Evolutionary conservation across 2,888 invertebrate genomes (phyloP).

Genomic region (Plagodis dolabraria): DNA sequence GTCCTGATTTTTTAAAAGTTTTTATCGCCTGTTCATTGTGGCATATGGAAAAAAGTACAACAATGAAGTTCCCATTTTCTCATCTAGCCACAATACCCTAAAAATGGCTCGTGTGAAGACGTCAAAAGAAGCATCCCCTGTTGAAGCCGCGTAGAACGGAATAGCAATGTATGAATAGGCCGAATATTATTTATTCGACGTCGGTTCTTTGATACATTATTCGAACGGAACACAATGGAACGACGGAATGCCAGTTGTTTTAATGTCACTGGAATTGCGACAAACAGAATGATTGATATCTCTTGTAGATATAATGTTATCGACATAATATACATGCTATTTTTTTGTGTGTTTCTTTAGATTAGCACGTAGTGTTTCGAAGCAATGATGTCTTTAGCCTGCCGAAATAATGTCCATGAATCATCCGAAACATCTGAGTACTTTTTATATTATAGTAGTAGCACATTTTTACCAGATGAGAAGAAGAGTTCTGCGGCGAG

Average conservation of each 20-base stretch:
- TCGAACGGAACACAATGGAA: slow-evolving; percentile 12
- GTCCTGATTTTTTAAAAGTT: too few relatives aligned
- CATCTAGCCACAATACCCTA: neutral
- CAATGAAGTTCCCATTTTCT: too few relatives aligned
- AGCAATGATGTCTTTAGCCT: too few relatives aligned
- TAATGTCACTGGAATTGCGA: slow-evolving; percentile 16
- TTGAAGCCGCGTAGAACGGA: slow-evolving; percentile 3
- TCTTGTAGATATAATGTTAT: neutral
- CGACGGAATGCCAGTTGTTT: slow-evolving; percentile 19
- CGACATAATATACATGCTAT: neutral
- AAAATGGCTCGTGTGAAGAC: slow-evolving; percentile 10
- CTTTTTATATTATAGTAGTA: too few relatives aligned
- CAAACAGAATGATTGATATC: slow-evolving; percentile 26
- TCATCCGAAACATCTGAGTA: too few relatives aligned
- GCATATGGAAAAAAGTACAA: too few relatives aligned
- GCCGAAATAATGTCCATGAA: too few relatives aligned
- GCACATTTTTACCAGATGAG: too few relatives aligned
- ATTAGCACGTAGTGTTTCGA: too few relatives aligned
- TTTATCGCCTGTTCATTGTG: too few relatives aligned
- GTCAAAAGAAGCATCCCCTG: slow-evolving; percentile 6
- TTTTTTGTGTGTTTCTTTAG: neutral
- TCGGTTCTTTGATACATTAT: slow-evolving; percentile 31
- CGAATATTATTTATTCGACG: slow-evolving; percentile 34
- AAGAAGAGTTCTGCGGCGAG: too few relatives aligned
- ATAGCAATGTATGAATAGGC: slow-evolving; percentile 25